Conservation (phyloP, 37 sponge, comb jelly and placozoan species). For the Beroe forskalii region DNA sequence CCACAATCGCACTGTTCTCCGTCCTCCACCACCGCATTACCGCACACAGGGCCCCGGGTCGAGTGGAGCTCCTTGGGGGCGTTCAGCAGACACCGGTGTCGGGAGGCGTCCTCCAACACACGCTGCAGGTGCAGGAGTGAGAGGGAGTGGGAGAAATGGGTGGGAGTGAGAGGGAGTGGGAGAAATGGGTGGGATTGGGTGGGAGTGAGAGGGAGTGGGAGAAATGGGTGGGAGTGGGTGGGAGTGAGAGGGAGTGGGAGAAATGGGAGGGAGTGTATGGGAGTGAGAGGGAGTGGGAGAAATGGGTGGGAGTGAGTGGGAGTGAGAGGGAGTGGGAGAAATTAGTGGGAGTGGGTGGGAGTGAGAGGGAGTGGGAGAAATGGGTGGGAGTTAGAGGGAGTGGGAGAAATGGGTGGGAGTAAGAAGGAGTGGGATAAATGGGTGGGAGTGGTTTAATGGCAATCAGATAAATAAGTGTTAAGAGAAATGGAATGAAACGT, state of each 20-base stretch:
- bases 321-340: background rate
- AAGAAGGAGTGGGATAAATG: too few species aligned
- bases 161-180: background rate
- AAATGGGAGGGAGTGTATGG: background rate
- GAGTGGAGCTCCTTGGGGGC: constrained; percentile 5
- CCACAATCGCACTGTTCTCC: constrained; percentile 58
- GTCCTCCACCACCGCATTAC: constrained; percentile 25
- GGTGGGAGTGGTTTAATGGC: too few species aligned
- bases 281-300: background rate
- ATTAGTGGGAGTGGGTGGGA: background rate
- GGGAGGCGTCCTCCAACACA: background rate
- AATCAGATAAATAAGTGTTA: too few species aligned
- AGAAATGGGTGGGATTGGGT: background rate
- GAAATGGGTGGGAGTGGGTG: background rate
- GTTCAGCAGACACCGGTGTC: background rate
- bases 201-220: background rate
- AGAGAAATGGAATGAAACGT: too few species aligned
- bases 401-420: too few species aligned
- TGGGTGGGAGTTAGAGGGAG: too few species aligned
- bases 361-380: background rate
- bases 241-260: background rate
- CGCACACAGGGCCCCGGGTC: background rate
- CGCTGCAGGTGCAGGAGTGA: background rate
- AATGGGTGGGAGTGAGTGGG: background rate
- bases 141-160: background rate